Evolutionary conservation across 2,797 vertebrate genomes (phyloP).

Genomic region (Merluccius polli): DNA sequence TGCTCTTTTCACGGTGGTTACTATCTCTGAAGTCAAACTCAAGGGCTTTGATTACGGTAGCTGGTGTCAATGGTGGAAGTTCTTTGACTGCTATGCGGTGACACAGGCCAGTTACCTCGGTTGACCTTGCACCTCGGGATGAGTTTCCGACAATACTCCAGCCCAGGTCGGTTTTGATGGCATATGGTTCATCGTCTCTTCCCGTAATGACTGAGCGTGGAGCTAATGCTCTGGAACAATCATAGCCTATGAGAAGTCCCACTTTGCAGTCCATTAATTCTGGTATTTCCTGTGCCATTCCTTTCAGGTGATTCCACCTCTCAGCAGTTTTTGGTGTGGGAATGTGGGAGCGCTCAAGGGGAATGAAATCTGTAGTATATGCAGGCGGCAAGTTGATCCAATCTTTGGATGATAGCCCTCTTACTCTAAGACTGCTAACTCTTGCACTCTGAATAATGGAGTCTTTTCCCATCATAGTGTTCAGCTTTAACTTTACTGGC

Average conservation of each 20-base stretch:
- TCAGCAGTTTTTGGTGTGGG: slow-evolving; percentile 17
- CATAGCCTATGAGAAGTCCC: no score
- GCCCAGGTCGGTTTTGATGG: background rate
- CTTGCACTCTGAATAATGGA: slow-evolving; percentile 14
- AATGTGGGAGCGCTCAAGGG: slow-evolving; percentile 24
- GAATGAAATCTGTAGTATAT: slow-evolving; percentile 27
- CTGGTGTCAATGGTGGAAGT: background rate
- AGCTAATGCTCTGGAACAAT: no score
- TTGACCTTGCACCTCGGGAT: background rate
- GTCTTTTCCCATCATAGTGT: slow-evolving; percentile 27
- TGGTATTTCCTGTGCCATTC: background rate
- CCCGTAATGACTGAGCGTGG: no score
- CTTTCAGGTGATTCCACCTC: background rate
- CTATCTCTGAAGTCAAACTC: background rate
- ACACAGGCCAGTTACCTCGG: background rate
- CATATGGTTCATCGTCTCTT: background rate
- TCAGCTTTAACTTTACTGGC: slow-evolving; percentile 25
- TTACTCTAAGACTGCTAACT: slow-evolving; percentile 16
- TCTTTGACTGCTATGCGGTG: background rate
- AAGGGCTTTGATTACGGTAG: background rate
- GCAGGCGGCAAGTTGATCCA: slow-evolving; percentile 19
- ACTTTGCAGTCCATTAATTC: background rate
- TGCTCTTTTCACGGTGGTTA: background rate
- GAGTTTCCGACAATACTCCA: background rate
- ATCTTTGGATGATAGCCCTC: slow-evolving; percentile 8